A percentile compares a stretch with the other conserved stretches of the same genome.
phyloP scores from a whole-genome alignment of 1,140 invertebrate genomes.

The Lucilia cuprina region DNA sequence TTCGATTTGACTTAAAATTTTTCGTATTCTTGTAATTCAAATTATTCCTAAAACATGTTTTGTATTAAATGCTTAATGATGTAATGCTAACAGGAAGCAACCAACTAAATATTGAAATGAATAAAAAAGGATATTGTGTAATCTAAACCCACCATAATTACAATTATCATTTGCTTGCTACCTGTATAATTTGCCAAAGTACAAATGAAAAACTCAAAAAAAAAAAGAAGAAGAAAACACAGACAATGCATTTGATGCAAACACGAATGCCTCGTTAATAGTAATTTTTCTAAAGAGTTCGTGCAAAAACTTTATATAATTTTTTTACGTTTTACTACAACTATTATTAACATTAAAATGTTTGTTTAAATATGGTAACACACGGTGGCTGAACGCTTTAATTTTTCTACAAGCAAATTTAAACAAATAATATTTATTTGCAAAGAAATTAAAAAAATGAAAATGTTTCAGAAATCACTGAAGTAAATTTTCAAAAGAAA shows the following conservation, averaged over 20 bases:
- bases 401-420: too few species aligned
- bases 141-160: neutral
- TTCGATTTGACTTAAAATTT: too few species aligned
- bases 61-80: too few species aligned
- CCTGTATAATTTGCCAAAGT: neutral
- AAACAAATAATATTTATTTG: too few species aligned
- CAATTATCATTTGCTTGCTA: neutral
- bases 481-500: too few species aligned
- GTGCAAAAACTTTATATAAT: neutral
- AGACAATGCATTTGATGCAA: neutral
- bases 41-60: too few species aligned
- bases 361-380: neutral
- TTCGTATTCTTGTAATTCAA: too few species aligned
- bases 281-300: neutral
- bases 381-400: neutral
- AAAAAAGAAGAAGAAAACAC: too few species aligned
- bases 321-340: too few species aligned
- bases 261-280: neutral
- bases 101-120: neutral
- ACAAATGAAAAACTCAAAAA: neutral
- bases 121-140: slow-evolving; percentile 17
- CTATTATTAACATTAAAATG: neutral
- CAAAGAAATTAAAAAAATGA: too few species aligned
- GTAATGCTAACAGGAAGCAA: too few species aligned
- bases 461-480: too few species aligned